Conservation (phyloP, 2,888 invertebrate genomes). For the Agonopterix alstromeriana region DNA sequence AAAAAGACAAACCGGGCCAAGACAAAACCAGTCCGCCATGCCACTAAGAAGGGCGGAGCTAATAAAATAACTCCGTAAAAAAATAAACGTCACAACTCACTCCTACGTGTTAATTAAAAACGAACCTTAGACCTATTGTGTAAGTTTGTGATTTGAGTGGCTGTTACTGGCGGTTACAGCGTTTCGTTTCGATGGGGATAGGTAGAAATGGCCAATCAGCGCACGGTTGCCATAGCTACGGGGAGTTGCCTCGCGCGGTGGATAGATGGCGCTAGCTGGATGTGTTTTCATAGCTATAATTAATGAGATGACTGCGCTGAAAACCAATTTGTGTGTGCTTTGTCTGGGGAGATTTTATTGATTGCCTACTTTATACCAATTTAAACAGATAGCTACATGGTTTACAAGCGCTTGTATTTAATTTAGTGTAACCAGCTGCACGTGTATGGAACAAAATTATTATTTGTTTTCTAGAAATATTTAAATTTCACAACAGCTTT, state of each 20-base stretch:
- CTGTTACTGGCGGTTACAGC: constrained; percentile 30
- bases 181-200: constrained; percentile 24
- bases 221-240: constrained; percentile 62
- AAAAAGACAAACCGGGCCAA: constrained; percentile 53
- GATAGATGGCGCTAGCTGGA: constrained; percentile 55
- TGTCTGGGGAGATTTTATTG: constrained; percentile 7
- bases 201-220: constrained; percentile 66
- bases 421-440: no score
- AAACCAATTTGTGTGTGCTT: constrained; percentile 11
- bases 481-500: no score
- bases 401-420: neutral
- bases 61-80: constrained; percentile 37
- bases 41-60: constrained; percentile 65
- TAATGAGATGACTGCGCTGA: constrained; percentile 10
- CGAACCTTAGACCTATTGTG: constrained; percentile 24
- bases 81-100: constrained; percentile 23
- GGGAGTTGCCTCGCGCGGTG: constrained; percentile 23
- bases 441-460: no score
- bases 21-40: constrained; percentile 61
- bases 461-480: no score
- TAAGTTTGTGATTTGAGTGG: constrained; percentile 44
- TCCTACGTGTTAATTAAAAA: constrained; percentile 25
- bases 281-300: constrained; percentile 8
- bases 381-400: neutral
- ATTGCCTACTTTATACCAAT: constrained; percentile 4